Base-by-base conservation (phyloP, 1,140 invertebrate species). In the Drosophila elegans region DNA sequence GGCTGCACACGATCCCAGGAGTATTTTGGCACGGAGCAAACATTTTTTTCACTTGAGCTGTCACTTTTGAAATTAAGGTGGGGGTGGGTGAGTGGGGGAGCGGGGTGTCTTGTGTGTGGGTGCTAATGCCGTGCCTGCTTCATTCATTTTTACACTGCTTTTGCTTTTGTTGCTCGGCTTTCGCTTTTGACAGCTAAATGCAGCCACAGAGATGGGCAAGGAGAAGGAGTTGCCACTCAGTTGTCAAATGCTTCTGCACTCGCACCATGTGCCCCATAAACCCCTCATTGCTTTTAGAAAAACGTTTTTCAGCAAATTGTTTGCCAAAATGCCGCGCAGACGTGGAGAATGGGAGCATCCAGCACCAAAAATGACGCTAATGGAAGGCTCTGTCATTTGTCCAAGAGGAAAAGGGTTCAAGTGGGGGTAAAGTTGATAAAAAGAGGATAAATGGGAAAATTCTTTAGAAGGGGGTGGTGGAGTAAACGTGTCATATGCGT, bases 231-330 rank as follows among this genome's bases (percentile, higher is more conserved):
- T 68, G 62, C 83, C 75, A 71, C 61, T 82, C 64, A 88, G 72
- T 83, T 88, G 83, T 88, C 83, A 88, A 88, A 89, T 88, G 63
- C 59, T 81, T 53, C 83, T 82, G 77, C 77, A 77, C 80, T 77
- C 78, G 66, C 67, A 71, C 56, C 64, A 62, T 74, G 63, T 48
- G 44, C 64, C 41, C 32, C 55, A 3, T 29, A 36, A 46, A 38
- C 13, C 25, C 7, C 74, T 77, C 45, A 56, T 53, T 62, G 79
- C 80, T 88, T 83, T 88, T 75, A 77, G 81, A 69, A 88, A 83
- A 89, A 88, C 81, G 63, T 88, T 88, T 83, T 86, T 83, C 77
- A 83, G 79, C 83, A 88, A 88, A 89, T 89, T 89, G 83, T 83
- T 88, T 76, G 83, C 84, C 79, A 83, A 88, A 88, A 89, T 71